Conservation (phyloP, 2,797 vertebrate species). For the Chelmon rostratus region DNA sequence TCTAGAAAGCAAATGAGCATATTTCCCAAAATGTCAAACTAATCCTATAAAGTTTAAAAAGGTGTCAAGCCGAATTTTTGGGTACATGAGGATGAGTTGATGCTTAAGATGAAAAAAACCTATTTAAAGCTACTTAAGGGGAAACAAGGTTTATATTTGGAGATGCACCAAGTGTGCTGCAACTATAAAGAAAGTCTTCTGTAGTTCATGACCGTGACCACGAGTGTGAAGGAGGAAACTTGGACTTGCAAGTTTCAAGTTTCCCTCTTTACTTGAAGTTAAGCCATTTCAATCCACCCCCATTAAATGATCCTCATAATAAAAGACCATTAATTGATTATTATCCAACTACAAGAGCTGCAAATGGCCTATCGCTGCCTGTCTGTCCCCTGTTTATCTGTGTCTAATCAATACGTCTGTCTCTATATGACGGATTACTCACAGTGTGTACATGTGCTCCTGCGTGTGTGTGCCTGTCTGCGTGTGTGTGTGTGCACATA, state of each 20-base stretch:
- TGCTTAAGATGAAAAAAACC: neutral
- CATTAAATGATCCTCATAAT: slow-evolving; percentile 65
- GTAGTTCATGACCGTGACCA: neutral
- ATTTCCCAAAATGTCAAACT: neutral
- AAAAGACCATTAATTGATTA: slow-evolving; percentile 82
- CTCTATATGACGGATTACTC: slow-evolving; percentile 73
- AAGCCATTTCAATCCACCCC: slow-evolving; percentile 36
- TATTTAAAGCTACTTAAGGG: neutral
- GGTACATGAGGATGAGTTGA: neutral
- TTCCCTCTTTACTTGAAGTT: slow-evolving; percentile 55
- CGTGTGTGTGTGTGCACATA: neutral
- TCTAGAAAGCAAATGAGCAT: neutral
- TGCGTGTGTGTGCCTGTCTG: slow-evolving; percentile 16
- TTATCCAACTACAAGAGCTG: slow-evolving; percentile 67
- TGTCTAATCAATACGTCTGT: slow-evolving; percentile 83
- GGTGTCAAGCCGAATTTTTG: neutral
- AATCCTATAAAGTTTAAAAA: neutral
- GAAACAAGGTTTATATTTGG: neutral
- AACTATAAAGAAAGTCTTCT: neutral
- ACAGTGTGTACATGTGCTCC: slow-evolving; percentile 11
- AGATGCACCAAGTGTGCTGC: neutral
- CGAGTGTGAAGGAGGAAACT: slow-evolving; percentile 5
- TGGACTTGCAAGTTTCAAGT: slow-evolving; percentile 47
- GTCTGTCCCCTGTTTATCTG: slow-evolving; percentile 68
- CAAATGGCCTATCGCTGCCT: slow-evolving; percentile 68